Conservation (phyloP, 64 coral and sea anemone genomes). For the Astreopora myriophthalma region DNA sequence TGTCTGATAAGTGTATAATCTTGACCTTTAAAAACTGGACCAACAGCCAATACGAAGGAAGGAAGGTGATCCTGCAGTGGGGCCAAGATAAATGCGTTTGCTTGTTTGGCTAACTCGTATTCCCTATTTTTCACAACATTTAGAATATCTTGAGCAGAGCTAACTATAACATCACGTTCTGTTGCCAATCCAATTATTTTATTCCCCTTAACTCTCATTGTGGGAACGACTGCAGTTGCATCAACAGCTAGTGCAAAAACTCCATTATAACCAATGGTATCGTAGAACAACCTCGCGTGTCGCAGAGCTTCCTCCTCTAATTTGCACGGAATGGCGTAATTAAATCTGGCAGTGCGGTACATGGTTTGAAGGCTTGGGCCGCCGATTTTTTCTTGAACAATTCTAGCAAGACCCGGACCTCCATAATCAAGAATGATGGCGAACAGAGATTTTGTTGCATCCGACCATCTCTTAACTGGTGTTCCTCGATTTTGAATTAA, state of each 20-base stretch:
- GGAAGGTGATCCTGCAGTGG: conserved; percentile 53
- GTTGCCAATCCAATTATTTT: conserved; percentile 19
- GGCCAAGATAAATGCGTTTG: conserved; percentile 54
- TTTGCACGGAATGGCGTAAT: background rate
- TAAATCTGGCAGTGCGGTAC: background rate
- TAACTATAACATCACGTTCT: conserved; percentile 3
- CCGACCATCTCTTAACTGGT: conserved; percentile 18
- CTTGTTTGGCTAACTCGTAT: conserved; percentile 39
- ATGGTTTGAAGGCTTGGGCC: conserved; percentile 11
- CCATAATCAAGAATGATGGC: conserved; percentile 70
- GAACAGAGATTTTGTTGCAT: conserved; percentile 67
- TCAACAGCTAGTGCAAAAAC: conserved; percentile 6
- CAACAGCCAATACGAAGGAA: conserved; percentile 20
- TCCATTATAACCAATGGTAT: conserved; percentile 16
- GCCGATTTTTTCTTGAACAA: background rate
- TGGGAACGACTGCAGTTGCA: background rate
- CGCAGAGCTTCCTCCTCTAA: background rate
- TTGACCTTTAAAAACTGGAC: conserved; percentile 31
- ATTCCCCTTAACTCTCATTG: conserved; percentile 23
- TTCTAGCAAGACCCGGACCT: background rate
- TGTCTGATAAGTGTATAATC: conserved; percentile 16
- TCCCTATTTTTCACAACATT: conserved; percentile 26
- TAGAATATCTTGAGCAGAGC: conserved; percentile 35
- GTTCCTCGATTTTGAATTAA: conserved; percentile 6
- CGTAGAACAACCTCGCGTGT: background rate